Evolutionary conservation across 2,113 vertebrate species (phyloP).

Genomic region (Rynchops niger): DNA sequence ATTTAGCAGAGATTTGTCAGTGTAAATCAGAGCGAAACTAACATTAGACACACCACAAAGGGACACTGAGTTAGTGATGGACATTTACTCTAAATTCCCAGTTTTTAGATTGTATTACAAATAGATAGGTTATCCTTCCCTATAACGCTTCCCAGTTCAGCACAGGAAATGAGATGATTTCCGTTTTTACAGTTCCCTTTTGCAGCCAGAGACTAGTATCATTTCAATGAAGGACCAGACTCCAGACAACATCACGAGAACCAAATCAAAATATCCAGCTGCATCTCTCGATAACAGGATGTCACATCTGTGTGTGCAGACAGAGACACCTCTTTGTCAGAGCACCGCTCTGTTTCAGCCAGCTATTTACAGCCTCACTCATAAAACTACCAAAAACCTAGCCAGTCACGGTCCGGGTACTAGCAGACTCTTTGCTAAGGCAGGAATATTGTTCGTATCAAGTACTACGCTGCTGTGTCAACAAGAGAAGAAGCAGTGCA

Average conservation of each 20-base stretch:
- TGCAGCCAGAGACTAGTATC: not conserved
- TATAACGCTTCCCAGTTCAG: not conserved
- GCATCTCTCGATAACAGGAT: rapidly evolving
- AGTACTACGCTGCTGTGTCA: not conserved
- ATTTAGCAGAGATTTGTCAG: constrained; percentile 31
- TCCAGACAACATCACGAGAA: not conserved
- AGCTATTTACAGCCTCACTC: not conserved
- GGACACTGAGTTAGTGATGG: constrained; percentile 31
- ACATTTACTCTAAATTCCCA: not conserved
- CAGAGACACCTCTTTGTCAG: not conserved
- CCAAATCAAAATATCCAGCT: not conserved
- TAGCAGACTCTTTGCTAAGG: not conserved
- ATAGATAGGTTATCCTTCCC: not conserved
- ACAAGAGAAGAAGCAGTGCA: not conserved
- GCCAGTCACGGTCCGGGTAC: rapidly evolving
- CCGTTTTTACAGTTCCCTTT: not conserved
- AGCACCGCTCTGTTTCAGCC: not conserved
- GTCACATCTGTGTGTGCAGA: not conserved
- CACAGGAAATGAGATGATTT: not conserved
- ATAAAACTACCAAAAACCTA: not conserved
- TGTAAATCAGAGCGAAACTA: not conserved
- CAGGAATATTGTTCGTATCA: not conserved
- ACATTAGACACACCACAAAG: constrained; percentile 21
- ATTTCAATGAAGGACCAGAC: not conserved
- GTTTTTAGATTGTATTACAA: not conserved